Percentiles rank a stretch among this genome's conserved stretches.
Evolutionary conservation across 1,140 invertebrate genomes (phyloP).

Genomic region (Manduca sexta): DNA sequence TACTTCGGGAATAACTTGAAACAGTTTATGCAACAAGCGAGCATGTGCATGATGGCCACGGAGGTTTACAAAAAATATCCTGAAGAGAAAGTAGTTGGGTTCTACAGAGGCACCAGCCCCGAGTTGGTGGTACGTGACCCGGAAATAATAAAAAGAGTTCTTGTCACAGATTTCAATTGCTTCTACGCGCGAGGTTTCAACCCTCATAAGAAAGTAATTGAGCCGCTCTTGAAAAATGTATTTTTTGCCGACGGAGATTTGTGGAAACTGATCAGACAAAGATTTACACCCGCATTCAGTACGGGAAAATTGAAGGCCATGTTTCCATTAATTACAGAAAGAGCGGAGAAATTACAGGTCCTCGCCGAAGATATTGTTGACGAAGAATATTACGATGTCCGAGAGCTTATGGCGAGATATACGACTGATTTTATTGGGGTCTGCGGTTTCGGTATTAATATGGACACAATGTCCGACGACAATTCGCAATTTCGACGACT

Average conservation of each 20-base stretch:
- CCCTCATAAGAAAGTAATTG: constrained; percentile 50
- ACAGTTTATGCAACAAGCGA: constrained; percentile 37
- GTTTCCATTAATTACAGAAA: constrained; percentile 68
- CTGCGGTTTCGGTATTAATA: constrained; percentile 75
- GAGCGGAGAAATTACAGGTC: constrained; percentile 60
- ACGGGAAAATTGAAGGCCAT: constrained; percentile 77
- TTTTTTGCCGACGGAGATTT: constrained; percentile 70
- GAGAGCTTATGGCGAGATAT: constrained; percentile 67
- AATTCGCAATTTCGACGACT: constrained; percentile 68
- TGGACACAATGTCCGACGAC: constrained; percentile 69
- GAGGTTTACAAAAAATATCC: constrained; percentile 44
- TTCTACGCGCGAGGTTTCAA: constrained; percentile 70
- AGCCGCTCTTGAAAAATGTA: constrained; percentile 72
- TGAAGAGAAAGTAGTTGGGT: constrained; percentile 47
- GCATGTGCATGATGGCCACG: constrained; percentile 39
- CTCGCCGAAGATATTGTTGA: constrained; percentile 41
- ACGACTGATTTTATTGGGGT: constrained; percentile 74
- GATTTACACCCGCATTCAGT: constrained; percentile 78
- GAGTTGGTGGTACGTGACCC: constrained; percentile 52
- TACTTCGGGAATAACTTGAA: constrained; percentile 40
- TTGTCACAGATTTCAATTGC: constrained; percentile 74
- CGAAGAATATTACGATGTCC: constrained; percentile 63
- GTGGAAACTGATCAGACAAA: constrained; percentile 76
- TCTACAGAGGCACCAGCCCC: constrained; percentile 35
- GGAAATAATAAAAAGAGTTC: constrained; percentile 68